A percentile compares a stretch with the other conserved stretches of the same genome.
These are phyloP conservation scores for Tragelaphus scriptus DNA, from an alignment of 2,113 vertebrate species.

Conservation along the genomic window DNA sequence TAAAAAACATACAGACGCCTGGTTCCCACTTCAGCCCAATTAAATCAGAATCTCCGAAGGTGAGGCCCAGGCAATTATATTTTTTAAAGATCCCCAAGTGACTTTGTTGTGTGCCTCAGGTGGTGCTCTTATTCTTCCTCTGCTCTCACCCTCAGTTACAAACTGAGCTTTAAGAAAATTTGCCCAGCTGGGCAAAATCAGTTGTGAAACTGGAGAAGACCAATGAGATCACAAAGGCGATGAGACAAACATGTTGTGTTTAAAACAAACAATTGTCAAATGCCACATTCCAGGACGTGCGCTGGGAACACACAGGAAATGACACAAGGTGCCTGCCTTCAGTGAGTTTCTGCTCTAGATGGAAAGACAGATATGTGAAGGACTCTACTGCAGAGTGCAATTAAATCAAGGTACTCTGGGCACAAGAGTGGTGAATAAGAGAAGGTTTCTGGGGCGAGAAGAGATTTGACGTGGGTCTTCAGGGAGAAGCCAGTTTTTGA, in stretches of 20 bases:
- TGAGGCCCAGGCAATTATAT: not conserved
- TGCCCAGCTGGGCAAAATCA: not conserved
- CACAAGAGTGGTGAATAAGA: not conserved
- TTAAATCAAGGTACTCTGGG: not conserved
- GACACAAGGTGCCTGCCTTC: not conserved
- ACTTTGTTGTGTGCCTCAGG: not conserved
- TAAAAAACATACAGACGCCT: not conserved
- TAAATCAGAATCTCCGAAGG: not conserved
- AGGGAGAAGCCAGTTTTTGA: not conserved
- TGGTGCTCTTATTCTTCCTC: not conserved
- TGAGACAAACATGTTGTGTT: not conserved
- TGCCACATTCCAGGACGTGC: not conserved
- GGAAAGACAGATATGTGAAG: not conserved
- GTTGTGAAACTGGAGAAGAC: not conserved
- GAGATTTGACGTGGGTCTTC: not conserved
- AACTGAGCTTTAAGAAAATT: not conserved
- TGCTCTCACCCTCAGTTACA: not conserved
- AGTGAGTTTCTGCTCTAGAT: not conserved
- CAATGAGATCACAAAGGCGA: not conserved
- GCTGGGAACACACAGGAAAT: not conserved
- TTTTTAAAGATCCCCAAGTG: not conserved
- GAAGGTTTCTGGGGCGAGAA: not conserved
- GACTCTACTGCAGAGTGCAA: not conserved
- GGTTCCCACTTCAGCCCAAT: not conserved
- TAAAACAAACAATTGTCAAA: constrained; percentile 32